Conservation (phyloP, 2,797 vertebrate genomes). For the Micrastur ruficollis region DNA sequence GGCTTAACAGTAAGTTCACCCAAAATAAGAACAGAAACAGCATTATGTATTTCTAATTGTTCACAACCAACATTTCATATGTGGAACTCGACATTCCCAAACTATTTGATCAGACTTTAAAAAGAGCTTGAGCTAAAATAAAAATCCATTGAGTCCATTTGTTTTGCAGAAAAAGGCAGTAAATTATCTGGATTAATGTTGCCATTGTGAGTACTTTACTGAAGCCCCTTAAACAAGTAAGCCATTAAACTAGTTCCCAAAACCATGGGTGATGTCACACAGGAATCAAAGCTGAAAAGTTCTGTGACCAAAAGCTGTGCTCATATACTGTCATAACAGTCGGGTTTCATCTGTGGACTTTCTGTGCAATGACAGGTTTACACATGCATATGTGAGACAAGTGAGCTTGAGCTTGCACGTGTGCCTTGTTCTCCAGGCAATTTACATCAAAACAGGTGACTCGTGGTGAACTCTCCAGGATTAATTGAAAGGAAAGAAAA, state of each 20-base stretch:
- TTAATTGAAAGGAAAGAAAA: neutral
- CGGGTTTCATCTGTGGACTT: neutral
- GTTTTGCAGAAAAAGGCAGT: neutral
- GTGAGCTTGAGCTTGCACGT: neutral
- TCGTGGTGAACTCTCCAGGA: neutral
- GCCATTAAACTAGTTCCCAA: neutral
- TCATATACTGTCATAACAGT: neutral
- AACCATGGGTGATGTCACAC: neutral
- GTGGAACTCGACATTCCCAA: constrained; percentile 22
- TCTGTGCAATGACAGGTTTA: neutral
- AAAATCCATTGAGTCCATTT: constrained; percentile 3
- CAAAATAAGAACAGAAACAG: constrained; percentile 34
- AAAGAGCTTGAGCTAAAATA: constrained; percentile 15
- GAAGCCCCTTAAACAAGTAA: neutral
- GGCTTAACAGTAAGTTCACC: neutral
- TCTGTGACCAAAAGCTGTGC: neutral
- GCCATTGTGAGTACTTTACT: neutral
- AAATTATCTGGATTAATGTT: neutral
- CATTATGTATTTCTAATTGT: constrained; percentile 24
- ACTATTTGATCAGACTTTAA: constrained; percentile 44
- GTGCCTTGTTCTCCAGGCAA: neutral
- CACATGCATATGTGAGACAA: fast-evolving
- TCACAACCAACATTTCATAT: neutral
- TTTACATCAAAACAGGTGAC: neutral
- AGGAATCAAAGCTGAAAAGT: neutral